Percentiles rank a stretch among this genome's conserved stretches.
These are phyloP conservation scores for Papilio elwesi DNA, from an alignment of 2,888 invertebrate genomes.

Conservation along the genomic window DNA sequence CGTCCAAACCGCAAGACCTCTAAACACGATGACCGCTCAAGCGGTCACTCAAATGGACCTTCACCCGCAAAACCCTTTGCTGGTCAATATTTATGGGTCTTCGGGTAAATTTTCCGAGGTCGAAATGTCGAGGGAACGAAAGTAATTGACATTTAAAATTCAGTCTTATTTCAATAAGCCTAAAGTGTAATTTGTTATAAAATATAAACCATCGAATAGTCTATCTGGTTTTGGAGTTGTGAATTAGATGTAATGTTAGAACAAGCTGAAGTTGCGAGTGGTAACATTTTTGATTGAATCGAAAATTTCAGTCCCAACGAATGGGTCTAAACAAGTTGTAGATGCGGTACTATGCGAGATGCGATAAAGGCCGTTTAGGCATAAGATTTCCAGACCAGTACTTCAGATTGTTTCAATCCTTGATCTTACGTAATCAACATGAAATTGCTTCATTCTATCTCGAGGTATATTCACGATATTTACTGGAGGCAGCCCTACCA, in stretches of 20 bases:
- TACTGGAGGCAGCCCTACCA: too few relatives aligned
- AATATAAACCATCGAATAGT: neutral
- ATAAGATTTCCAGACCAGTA: too few relatives aligned
- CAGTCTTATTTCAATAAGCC: slow-evolving; percentile 2
- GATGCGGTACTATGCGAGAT: too few relatives aligned
- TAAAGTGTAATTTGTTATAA: slow-evolving; percentile 3
- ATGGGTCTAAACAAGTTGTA: too few relatives aligned
- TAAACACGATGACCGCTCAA: slow-evolving; percentile 54
- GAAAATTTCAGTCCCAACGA: too few relatives aligned
- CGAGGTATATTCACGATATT: too few relatives aligned
- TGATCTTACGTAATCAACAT: too few relatives aligned
- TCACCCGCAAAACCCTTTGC: slow-evolving; percentile 59
- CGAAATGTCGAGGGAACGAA: slow-evolving; percentile 44
- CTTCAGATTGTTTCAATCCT: too few relatives aligned
- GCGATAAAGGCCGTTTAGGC: too few relatives aligned
- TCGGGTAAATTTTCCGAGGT: slow-evolving; percentile 63
- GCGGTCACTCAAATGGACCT: slow-evolving; percentile 66
- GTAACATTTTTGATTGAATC: too few relatives aligned
- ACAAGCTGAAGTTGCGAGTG: too few relatives aligned
- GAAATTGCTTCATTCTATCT: too few relatives aligned
- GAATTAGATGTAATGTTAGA: neutral
- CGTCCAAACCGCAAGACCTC: slow-evolving; percentile 51
- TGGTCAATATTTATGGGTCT: slow-evolving; percentile 70
- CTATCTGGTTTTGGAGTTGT: slow-evolving; percentile 21
- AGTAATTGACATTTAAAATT: slow-evolving; percentile 26